Conservation (phyloP, 2,797 vertebrate species). For the Buceros bicornis region DNA sequence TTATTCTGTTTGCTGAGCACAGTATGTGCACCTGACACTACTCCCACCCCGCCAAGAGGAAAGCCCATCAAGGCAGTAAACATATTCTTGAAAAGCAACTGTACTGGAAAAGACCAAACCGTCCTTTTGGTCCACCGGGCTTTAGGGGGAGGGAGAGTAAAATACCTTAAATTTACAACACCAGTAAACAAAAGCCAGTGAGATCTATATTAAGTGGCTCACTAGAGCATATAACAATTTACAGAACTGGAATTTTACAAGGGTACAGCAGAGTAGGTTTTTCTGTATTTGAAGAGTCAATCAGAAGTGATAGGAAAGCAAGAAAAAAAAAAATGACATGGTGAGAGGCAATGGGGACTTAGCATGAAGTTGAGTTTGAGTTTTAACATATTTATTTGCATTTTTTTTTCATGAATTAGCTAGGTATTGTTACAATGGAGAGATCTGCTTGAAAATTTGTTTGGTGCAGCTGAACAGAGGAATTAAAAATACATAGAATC, state of each 20-base stretch:
- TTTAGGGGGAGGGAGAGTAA: not conserved
- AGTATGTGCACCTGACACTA: not conserved
- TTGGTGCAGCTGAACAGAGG: not conserved
- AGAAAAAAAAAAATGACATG: not conserved
- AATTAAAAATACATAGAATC: not conserved
- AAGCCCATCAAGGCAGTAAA: not conserved
- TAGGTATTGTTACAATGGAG: not conserved
- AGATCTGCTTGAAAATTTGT: not conserved
- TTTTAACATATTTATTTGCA: not conserved
- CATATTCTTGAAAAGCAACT: not conserved
- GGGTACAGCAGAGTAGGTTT: not conserved
- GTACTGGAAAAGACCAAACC: not conserved
- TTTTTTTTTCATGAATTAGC: not conserved
- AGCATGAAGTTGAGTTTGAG: not conserved
- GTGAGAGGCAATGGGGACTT: not conserved
- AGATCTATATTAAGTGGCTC: not conserved
- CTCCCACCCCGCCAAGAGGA: not conserved
- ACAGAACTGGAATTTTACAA: not conserved
- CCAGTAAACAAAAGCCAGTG: not conserved
- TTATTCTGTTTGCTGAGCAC: not conserved
- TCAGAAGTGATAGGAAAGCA: not conserved
- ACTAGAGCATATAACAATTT: not conserved
- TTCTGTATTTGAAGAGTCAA: not conserved
- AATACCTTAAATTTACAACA: not conserved
- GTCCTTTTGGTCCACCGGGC: not conserved